These are phyloP conservation scores for Neelides folsomi DNA, from an alignment of 2,888 invertebrate genomes.

Conservation along the genomic window DNA sequence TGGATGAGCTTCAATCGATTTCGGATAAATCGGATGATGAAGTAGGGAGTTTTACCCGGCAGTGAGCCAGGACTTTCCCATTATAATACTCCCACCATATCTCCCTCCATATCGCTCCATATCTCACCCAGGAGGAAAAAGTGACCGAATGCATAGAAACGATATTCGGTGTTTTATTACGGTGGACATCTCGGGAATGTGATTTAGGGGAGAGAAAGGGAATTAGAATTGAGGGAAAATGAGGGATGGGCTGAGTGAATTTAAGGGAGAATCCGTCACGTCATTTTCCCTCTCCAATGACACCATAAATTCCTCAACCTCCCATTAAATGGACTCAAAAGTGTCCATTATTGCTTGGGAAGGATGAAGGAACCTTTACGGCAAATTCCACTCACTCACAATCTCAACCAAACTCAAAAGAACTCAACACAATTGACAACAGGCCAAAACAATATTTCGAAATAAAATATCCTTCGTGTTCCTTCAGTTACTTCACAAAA, in stretches of 20 bases:
- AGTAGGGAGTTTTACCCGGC: constrained; percentile 9
- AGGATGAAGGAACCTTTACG: constrained; percentile 23
- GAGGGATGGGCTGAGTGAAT: constrained; percentile 1
- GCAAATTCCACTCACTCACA: constrained; percentile 14
- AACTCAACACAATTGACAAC: background rate
- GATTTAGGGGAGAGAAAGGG: background rate
- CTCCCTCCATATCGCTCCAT: too few relatives aligned
- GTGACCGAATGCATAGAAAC: too few relatives aligned
- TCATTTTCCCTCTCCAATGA: constrained; percentile 29
- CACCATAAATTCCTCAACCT: constrained; percentile 31
- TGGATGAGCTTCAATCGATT: constrained; percentile 11
- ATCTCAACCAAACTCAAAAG: background rate
- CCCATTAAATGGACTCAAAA: constrained; percentile 34
- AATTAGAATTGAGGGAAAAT: background rate
- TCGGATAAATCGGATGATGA: constrained; percentile 17
- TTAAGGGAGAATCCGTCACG: constrained; percentile 21
- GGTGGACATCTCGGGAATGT: too few relatives aligned
- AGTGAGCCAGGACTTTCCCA: background rate
- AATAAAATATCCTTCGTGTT: too few relatives aligned
- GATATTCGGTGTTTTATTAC: too few relatives aligned
- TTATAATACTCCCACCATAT: too few relatives aligned
- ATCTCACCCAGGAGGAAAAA: too few relatives aligned
- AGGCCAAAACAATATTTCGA: background rate
- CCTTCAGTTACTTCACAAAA: too few relatives aligned
- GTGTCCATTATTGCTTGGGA: constrained; percentile 32